Evolutionary conservation across 2,797 vertebrate genomes (phyloP).

Genomic region (Leucoraja ocellata): DNA sequence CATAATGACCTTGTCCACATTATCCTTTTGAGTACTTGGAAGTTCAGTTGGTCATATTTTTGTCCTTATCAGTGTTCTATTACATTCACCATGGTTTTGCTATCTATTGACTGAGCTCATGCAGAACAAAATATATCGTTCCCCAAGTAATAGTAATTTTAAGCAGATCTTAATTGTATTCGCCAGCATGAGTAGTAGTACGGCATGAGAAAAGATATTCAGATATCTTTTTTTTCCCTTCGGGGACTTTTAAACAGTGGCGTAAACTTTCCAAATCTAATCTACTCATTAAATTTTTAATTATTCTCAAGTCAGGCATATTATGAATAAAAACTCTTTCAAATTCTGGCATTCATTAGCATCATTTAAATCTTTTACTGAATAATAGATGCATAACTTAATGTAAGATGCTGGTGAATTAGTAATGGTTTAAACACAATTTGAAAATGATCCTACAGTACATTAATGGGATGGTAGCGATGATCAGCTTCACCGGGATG

Average conservation of each 20-base stretch:
- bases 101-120: neutral
- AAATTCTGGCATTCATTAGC: neutral
- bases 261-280: neutral
- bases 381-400: constrained; percentile 14
- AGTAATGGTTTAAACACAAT: neutral
- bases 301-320: neutral
- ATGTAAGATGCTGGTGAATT: constrained; percentile 3
- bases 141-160: neutral
- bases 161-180: neutral
- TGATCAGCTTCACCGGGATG: neutral
- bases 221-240: constrained; percentile 15
- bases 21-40: neutral
- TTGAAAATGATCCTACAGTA: neutral
- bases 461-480: neutral
- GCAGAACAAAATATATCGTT: neutral
- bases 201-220: neutral
- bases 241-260: neutral
- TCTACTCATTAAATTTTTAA: constrained; percentile 10
- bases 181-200: neutral
- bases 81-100: neutral
- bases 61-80: neutral
- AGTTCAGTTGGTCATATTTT: neutral
- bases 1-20: neutral
- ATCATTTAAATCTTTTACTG: neutral
- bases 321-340: constrained; percentile 10